A percentile compares a stretch with the other conserved stretches of the same genome.
Conservation (phyloP, 2,797 vertebrate species). For the Rousettus madagascariensis region DNA sequence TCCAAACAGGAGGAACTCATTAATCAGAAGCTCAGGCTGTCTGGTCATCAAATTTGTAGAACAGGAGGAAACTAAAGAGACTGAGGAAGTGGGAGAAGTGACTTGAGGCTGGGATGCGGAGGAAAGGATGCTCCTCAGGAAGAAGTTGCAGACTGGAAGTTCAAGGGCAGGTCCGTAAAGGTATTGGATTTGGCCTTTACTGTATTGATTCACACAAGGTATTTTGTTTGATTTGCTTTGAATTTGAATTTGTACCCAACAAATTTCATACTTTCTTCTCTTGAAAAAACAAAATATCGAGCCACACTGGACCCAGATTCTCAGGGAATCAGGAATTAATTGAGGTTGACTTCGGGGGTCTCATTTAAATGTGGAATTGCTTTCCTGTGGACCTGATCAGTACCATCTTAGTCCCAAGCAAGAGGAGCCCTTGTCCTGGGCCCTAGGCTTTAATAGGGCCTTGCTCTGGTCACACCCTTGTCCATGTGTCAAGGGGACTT, state of each 20-base stretch:
- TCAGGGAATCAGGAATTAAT: not conserved
- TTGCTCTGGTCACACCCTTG: not conserved
- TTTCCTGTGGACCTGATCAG: not conserved
- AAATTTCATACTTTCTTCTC: conserved; percentile 29
- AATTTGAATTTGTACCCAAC: not conserved
- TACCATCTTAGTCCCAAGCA: not conserved
- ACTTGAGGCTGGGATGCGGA: not conserved
- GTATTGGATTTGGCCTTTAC: not conserved
- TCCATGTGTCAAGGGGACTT: not conserved
- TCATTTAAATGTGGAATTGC: not conserved
- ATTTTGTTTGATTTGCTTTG: not conserved
- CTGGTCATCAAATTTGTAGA: not conserved
- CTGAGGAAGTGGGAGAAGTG: not conserved
- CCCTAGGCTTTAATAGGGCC: not conserved
- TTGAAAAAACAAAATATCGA: not conserved
- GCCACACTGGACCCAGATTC: not conserved
- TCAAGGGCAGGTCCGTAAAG: not conserved
- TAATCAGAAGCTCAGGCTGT: not conserved
- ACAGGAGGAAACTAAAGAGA: not conserved
- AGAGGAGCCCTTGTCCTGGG: not conserved
- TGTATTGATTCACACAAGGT: not conserved
- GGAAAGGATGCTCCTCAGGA: not conserved
- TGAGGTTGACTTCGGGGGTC: not conserved
- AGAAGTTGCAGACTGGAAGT: not conserved
- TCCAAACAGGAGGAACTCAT: not conserved